phyloP scores from a whole-genome alignment of 2,113 vertebrate genomes.

The Laticauda laticaudata region DNA sequence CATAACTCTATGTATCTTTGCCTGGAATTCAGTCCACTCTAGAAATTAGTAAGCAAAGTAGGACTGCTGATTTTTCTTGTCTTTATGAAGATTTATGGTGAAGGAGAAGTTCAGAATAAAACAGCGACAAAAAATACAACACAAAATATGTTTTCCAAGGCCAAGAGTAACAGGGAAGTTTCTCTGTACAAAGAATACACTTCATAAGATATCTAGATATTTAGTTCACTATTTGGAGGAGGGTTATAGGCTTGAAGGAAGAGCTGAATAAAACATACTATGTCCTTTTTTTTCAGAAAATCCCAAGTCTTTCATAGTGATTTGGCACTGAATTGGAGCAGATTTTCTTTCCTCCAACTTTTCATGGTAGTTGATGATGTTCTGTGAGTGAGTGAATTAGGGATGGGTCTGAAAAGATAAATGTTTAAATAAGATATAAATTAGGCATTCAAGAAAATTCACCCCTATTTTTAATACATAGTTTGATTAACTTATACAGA shows the following conservation, averaged over 20 bases:
- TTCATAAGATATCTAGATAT: neutral
- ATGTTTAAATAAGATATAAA: neutral
- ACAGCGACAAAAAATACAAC: neutral
- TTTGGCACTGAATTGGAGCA: neutral
- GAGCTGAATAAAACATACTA: neutral
- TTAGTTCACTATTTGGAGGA: neutral
- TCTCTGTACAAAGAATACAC: neutral
- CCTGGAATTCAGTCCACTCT: neutral
- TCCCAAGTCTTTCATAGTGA: neutral
- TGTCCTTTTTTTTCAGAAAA: neutral
- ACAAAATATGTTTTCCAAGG: neutral
- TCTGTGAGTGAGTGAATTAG: constrained; percentile 9
- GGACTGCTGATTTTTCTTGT: neutral
- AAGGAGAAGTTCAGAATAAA: neutral
- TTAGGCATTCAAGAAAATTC: neutral
- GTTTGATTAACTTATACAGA: neutral
- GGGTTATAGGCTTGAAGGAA: neutral
- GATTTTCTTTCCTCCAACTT: constrained; percentile 20
- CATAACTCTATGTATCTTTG: neutral
- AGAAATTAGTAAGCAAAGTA: neutral
- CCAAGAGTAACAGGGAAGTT: neutral
- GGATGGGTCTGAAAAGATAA: neutral
- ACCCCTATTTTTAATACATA: neutral
- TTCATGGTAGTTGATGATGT: neutral
- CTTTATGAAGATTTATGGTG: neutral